These are phyloP conservation scores for Rhea pennata DNA, from an alignment of 2,113 vertebrate species.

Conservation along the genomic window DNA sequence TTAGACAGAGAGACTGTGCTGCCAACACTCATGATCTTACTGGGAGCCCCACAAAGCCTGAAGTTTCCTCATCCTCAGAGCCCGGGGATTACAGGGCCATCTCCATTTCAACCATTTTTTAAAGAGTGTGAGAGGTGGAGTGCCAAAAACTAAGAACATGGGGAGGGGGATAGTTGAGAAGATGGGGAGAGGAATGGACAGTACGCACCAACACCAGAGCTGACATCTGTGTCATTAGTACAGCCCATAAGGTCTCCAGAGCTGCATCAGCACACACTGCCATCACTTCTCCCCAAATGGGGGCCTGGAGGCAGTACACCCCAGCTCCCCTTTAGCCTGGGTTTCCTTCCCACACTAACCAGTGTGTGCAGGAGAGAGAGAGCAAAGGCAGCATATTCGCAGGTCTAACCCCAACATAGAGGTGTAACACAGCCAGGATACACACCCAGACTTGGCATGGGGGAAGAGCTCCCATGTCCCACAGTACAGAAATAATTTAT, in stretches of 20 bases:
- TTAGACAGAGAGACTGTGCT: neutral
- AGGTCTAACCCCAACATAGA: neutral
- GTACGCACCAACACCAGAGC: too few relatives aligned
- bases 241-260: too few relatives aligned
- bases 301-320: too few relatives aligned
- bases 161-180: too few relatives aligned
- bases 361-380: too few relatives aligned
- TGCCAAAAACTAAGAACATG: too few relatives aligned
- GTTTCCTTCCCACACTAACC: too few relatives aligned
- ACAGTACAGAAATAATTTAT: neutral
- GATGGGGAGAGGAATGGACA: too few relatives aligned
- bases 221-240: too few relatives aligned
- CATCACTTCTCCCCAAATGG: too few relatives aligned
- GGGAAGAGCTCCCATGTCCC: neutral
- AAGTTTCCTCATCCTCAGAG: neutral
- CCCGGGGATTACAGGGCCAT: neutral
- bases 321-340: too few relatives aligned
- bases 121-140: neutral
- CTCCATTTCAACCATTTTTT: neutral
- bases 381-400: neutral
- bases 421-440: neutral
- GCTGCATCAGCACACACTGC: too few relatives aligned
- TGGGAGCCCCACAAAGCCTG: neutral
- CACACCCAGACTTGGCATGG: rapidly evolving
- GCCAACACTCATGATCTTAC: neutral